These are phyloP conservation scores for Cantharis rufa DNA, from an alignment of 2,888 invertebrate species.

Conservation along the genomic window DNA sequence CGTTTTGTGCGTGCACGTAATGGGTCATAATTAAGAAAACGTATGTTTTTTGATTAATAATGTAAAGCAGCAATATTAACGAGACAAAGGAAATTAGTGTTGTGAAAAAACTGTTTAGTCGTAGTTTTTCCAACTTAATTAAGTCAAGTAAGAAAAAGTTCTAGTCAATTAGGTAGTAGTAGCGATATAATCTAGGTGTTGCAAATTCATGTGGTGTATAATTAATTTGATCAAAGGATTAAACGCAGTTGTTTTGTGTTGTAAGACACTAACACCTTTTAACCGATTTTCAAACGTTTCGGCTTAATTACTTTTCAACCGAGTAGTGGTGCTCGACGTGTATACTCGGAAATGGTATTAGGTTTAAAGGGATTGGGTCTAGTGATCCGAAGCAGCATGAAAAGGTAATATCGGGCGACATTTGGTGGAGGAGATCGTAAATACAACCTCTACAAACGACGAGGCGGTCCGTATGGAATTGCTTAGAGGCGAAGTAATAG, in stretches of 20 bases:
- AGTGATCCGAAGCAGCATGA: constrained; percentile 26
- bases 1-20: neutral
- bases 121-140: neutral
- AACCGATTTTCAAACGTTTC: constrained; percentile 20
- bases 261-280: constrained; percentile 7
- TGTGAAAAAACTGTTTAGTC: neutral
- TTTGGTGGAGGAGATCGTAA: constrained; percentile 49
- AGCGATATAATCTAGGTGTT: neutral
- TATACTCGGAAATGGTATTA: constrained; percentile 27
- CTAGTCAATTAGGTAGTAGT: neutral
- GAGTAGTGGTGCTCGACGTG: constrained; percentile 17
- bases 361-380: constrained; percentile 21
- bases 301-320: constrained; percentile 19
- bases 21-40: neutral
- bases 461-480: constrained; percentile 46
- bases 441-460: constrained; percentile 46
- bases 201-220: neutral
- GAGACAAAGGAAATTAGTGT: neutral
- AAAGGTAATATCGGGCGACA: constrained; percentile 43
- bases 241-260: neutral
- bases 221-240: constrained; percentile 1
- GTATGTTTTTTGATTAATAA: neutral
- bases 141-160: neutral
- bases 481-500: constrained; percentile 45
- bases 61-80: neutral